Evolutionary conservation across 2,797 vertebrate species (phyloP).

Genomic region (Sebastes oblongus): DNA sequence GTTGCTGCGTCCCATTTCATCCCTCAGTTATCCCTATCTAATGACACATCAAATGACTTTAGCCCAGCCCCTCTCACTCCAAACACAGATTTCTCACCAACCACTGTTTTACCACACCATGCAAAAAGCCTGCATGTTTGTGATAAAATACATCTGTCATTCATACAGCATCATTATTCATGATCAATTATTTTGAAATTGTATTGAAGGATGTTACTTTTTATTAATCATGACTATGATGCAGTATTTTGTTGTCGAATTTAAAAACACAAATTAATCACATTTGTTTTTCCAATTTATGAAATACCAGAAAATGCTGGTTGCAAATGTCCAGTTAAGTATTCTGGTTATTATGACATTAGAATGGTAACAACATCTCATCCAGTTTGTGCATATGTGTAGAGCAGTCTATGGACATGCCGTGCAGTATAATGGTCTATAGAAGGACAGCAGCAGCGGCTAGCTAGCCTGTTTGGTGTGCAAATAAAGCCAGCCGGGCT

Average conservation of each 20-base stretch:
- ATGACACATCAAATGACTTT: neutral
- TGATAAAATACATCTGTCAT: neutral
- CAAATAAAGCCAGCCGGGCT: conserved; percentile 82
- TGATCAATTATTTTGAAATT: neutral
- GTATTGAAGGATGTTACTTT: neutral
- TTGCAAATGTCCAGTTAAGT: neutral
- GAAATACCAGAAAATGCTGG: neutral
- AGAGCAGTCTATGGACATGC: conserved; percentile 49
- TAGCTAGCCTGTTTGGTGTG: conserved; percentile 80
- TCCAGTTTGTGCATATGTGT: conserved; percentile 16
- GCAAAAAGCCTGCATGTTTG: neutral
- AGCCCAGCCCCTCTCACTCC: neutral
- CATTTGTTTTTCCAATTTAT: neutral
- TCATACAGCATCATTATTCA: neutral
- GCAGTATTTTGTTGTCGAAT: neutral
- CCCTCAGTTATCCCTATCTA: neutral
- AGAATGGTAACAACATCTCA: neutral
- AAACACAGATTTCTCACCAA: neutral
- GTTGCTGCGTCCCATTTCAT: neutral
- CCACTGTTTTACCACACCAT: neutral
- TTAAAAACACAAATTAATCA: neutral
- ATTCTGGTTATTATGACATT: neutral
- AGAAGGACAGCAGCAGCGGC: conserved; percentile 46
- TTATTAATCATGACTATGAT: too few relatives aligned
- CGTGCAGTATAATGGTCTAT: conserved; percentile 33